Conservation (phyloP, 2,797 vertebrate species). For the Sebastes goodei region DNA sequence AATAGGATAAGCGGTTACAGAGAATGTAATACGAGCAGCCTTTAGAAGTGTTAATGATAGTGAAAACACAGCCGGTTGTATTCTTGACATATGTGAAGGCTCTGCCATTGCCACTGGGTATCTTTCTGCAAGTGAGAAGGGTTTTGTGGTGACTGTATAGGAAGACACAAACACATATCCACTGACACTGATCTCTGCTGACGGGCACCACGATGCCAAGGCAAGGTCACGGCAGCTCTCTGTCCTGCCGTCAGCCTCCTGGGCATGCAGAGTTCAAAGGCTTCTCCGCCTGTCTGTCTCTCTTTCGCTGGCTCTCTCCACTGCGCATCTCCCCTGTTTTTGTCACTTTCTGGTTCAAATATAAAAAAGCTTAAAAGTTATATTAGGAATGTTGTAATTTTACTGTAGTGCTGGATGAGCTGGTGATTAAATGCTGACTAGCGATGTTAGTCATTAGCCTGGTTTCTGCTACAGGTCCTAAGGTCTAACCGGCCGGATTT, state of each 20-base stretch:
- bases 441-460: not conserved
- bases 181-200: constrained; percentile 55
- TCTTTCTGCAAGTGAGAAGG: constrained; percentile 10
- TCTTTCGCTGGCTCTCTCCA: not conserved
- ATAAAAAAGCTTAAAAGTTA: not conserved
- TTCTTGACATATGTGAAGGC: not conserved
- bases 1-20: too few species aligned
- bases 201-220: constrained; percentile 53
- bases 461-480: not conserved
- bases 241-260: constrained; percentile 56
- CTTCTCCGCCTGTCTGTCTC: constrained; percentile 22
- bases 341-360: not conserved
- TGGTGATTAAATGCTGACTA: constrained; percentile 47
- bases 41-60: not conserved
- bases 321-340: not conserved
- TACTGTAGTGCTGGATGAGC: not conserved
- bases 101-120: not conserved
- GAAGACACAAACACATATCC: not conserved
- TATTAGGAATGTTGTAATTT: not conserved
- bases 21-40: not conserved
- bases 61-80: not conserved
- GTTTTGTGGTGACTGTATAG: constrained; percentile 18
- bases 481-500: constrained; percentile 21
- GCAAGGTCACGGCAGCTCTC: constrained; percentile 59
- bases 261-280: constrained; percentile 61